Base-by-base conservation (phyloP, 2,797 vertebrate species). In the Sebastiscus albofasciatus region DNA sequence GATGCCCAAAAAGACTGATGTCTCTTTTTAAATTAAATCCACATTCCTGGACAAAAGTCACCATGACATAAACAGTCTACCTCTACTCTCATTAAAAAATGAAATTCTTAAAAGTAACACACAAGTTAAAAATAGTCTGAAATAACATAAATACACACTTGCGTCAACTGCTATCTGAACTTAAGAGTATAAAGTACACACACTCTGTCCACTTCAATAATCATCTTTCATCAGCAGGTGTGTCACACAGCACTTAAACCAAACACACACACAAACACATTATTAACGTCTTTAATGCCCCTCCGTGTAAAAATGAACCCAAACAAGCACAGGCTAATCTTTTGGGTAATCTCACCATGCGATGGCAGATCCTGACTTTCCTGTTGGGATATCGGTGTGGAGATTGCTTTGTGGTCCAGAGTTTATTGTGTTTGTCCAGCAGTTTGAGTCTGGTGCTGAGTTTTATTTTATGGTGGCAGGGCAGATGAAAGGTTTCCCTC, bases 401-500 rank as follows among this genome's bases (percentile, higher is more conserved):
- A 80, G 75, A 84, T 85, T 69, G 64, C 75, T 72, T 42, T 65
- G 79, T 54, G 76, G 59, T 67, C 42, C 24, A 8, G 54, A 36
- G 90, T 94, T 95, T 93, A 94, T 94, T 94, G 85, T 94, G 89
- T 88, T 94, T 92, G 91, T 87, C 82, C 78, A 85, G 84, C 84
- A 81, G 83, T 83, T 91, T 72, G 87, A 90, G 90, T 87, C 83
- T 86, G 86, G 80, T 76, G 85, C 84, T 83, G 81, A 81, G 65
- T 90, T 90, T 89, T 82, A 83, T 85, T 93, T 91, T 86, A 90
- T 85, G 84, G 82, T 79, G 80, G 81, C 80, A 68, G 77, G 31
- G 66, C 81, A 91, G 89, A 96, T 94, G 89, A 94, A 95, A 95
- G 94, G 84, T 83, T 92, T 92, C 81, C 89, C 86, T 93, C 92